Conservation (phyloP, 1,140 invertebrate species). For the Formica selysi region DNA sequence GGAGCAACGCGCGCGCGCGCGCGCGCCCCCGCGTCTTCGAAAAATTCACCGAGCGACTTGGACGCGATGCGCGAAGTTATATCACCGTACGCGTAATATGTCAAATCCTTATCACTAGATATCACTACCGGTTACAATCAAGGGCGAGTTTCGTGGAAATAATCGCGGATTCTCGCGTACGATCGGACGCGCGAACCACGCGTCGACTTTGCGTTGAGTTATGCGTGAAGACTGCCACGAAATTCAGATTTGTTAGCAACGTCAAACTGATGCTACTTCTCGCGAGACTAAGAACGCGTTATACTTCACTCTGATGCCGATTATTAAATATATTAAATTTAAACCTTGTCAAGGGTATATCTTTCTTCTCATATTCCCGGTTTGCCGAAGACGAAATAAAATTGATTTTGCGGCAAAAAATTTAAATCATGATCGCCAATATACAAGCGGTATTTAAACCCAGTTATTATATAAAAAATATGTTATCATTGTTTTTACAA, state of each 20-base stretch:
- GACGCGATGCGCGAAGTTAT: no score
- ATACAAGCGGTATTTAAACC: no score
- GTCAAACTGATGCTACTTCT: no score
- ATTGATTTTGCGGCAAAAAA: background rate
- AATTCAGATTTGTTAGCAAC: background rate
- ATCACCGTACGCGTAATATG: no score
- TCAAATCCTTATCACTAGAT: background rate
- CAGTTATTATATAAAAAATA: background rate
- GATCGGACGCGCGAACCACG: background rate
- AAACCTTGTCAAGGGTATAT: background rate
- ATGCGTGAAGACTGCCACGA: conserved; percentile 14
- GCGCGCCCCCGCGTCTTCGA: conserved; percentile 28
- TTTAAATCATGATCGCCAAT: background rate
- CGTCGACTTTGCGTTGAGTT: background rate
- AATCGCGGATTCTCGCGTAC: background rate
- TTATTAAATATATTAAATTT: conserved; percentile 2
- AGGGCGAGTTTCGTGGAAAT: background rate
- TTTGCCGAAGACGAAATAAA: background rate
- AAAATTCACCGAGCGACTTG: background rate
- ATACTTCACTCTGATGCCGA: background rate
- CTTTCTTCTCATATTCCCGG: background rate
- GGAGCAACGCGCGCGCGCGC: conserved; percentile 57
- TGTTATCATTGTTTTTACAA: background rate
- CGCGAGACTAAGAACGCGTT: background rate
- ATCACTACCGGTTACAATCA: background rate